Base-by-base conservation (phyloP, 2,113 vertebrate species). In the Sander lucioperca region DNA sequence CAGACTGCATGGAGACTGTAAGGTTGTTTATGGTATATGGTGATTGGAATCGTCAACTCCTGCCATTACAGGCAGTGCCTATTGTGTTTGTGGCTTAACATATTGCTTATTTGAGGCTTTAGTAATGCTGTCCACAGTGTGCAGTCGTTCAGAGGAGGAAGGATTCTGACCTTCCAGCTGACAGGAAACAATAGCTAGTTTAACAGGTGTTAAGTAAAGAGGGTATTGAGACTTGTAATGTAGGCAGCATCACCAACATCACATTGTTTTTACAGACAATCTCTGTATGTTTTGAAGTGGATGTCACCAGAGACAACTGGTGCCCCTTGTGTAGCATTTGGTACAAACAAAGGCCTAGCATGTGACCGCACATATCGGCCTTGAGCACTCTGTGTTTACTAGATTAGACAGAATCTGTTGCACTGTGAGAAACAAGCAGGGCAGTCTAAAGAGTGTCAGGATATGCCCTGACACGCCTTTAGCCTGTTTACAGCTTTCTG, bases 401-500 rank as follows among this genome's bases (percentile, higher is more conserved):
- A 91, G 89, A 92, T 91, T 90, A 90, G 77, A 71, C 27, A 57
- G 70, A 82, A 79, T 90, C 67, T 70, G 74, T 62, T 81, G 25
- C 64, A 43, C 68, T 27, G 43, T 71, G 73, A 73, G 61, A 85
- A 83, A 84, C 83, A 80, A 82, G 58, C 79, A 66, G 58, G 6
- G 23, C 39, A 77, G 45, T 66, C 25, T 71, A 6, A 65, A 82
- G 66, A 80, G 83, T 66, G 21, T 80, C 58, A 66, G 80, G 51
- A 84, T 86, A 63, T 88, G 84, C 76, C 82, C 62, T 1, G 14
- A 85, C 83, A 89, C 45, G 79, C 36, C 85, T 89, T 23, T 1
- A 6, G 70, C 70, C 77, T 91, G 85, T 93, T 94, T 92, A 93
- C 88, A 58, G 84, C 80, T 76, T 86, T 88, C 67, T 64, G 77